phyloP scores from a whole-genome alignment of 2,888 invertebrate species.

The Parnassius apollo region DNA sequence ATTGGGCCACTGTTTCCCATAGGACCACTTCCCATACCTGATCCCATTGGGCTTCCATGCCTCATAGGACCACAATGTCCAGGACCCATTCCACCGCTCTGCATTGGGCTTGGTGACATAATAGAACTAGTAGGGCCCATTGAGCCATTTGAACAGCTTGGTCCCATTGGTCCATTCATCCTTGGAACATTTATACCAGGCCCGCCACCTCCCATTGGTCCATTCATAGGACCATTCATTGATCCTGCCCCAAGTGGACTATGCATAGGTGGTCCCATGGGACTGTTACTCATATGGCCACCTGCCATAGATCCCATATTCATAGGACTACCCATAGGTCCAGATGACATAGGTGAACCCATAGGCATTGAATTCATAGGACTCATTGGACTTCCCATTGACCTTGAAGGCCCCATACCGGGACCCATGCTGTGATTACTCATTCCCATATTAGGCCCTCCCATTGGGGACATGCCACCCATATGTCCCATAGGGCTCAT shows the following conservation, averaged over 20 bases:
- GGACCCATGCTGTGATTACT: slow-evolving; percentile 83
- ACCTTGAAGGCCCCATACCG: slow-evolving; percentile 80
- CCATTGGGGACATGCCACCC: slow-evolving; percentile 86
- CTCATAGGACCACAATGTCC: slow-evolving; percentile 79
- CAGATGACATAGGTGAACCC: slow-evolving; percentile 86
- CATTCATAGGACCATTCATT: slow-evolving; percentile 83
- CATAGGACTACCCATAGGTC: slow-evolving; percentile 88
- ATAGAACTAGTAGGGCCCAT: slow-evolving; percentile 80
- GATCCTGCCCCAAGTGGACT: slow-evolving; percentile 83
- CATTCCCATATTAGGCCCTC: slow-evolving; percentile 85
- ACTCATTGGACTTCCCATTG: slow-evolving; percentile 87
- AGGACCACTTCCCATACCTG: slow-evolving; percentile 81
- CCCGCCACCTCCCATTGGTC: slow-evolving; percentile 82
- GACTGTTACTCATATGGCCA: slow-evolving; percentile 85
- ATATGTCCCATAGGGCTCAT: slow-evolving; percentile 87
- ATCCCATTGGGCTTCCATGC: slow-evolving; percentile 78
- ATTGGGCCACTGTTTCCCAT: slow-evolving; percentile 78
- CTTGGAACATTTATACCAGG: slow-evolving; percentile 79
- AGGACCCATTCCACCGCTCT: slow-evolving; percentile 74
- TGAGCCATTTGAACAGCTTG: slow-evolving; percentile 80
- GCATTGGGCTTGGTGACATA: slow-evolving; percentile 79
- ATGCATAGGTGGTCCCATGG: slow-evolving; percentile 89
- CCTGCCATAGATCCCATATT: slow-evolving; percentile 83
- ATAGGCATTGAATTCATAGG: slow-evolving; percentile 87
- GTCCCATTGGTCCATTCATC: slow-evolving; percentile 81